Conservation (phyloP, 2,888 invertebrate species). For the Meandrusa payeni region DNA sequence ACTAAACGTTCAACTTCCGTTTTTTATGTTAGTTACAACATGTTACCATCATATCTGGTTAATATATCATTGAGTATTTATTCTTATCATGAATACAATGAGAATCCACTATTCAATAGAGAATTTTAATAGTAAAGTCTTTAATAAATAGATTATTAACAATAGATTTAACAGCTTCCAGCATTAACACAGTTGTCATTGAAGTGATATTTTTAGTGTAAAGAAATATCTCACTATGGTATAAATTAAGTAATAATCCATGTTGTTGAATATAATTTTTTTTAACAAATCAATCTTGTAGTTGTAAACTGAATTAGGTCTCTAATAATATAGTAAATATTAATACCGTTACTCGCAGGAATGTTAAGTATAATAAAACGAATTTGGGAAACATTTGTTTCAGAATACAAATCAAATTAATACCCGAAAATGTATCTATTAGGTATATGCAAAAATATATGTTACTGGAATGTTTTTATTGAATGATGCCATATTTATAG, state of each 20-base stretch:
- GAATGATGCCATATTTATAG: neutral
- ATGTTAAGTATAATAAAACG: too few species aligned
- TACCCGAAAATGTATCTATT: too few species aligned
- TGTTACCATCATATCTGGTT: constrained; percentile 26
- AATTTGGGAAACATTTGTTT: too few species aligned
- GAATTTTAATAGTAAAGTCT: constrained; percentile 30
- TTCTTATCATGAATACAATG: constrained; percentile 29
- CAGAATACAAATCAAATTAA: too few species aligned
- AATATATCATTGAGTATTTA: constrained; percentile 52
- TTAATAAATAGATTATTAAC: constrained; percentile 20
- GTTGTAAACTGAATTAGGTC: too few species aligned
- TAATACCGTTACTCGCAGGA: too few species aligned
- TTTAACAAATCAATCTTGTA: too few species aligned
- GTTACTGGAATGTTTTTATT: constrained; percentile 14
- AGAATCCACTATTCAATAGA: constrained; percentile 52
- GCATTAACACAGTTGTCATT: neutral
- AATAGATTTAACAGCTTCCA: constrained; percentile 14
- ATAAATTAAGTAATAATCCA: too few species aligned
- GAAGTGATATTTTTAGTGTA: too few species aligned
- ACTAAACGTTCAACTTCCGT: constrained; percentile 44
- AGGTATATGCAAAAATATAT: constrained; percentile 1
- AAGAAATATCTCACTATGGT: too few species aligned
- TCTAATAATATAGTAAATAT: too few species aligned
- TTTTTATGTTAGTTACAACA: constrained; percentile 27
- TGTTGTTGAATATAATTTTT: too few species aligned